A percentile compares a stretch with the other conserved stretches of the same genome.
These are phyloP conservation scores for Gymnobelideus leadbeateri DNA, from an alignment of 2,113 vertebrate species.

Conservation along the genomic window DNA sequence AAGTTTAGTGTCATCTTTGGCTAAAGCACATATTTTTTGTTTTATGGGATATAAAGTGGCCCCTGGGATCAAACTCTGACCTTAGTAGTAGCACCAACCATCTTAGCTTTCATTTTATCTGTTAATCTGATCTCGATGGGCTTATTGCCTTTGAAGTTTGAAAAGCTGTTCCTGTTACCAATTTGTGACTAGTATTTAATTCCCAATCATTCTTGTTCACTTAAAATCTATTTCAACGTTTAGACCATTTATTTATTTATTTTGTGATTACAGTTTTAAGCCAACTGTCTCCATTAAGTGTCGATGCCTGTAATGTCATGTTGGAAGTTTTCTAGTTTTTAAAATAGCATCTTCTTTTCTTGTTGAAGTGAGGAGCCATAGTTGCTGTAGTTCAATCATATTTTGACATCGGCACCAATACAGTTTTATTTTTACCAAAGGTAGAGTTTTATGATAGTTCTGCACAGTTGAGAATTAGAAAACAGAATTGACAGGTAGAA, in stretches of 20 bases:
- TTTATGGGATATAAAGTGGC: conserved; percentile 21
- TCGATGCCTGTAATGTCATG: not conserved
- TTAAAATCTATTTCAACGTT: no score
- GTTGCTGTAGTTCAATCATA: not conserved
- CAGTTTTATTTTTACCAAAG: not conserved
- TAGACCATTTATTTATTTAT: not conserved
- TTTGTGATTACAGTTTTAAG: not conserved
- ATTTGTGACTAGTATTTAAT: conserved; percentile 3
- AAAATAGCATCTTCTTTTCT: not conserved
- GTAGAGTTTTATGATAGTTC: not conserved
- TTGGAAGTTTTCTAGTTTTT: not conserved
- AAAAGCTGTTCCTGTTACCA: not conserved
- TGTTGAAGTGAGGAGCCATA: not conserved
- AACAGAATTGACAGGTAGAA: not conserved
- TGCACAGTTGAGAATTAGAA: not conserved
- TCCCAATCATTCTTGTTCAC: conserved; percentile 9
- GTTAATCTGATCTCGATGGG: not conserved
- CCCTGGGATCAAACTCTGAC: not conserved
- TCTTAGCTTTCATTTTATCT: not conserved
- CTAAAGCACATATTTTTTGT: conserved; percentile 32
- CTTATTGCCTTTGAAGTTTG: not conserved
- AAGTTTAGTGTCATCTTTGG: conserved; percentile 35
- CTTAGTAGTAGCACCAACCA: not conserved
- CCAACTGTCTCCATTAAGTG: not conserved
- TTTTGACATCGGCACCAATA: not conserved